Conservation (phyloP, 2,797 vertebrate genomes). For the Gobionotothen gibberifrons region DNA sequence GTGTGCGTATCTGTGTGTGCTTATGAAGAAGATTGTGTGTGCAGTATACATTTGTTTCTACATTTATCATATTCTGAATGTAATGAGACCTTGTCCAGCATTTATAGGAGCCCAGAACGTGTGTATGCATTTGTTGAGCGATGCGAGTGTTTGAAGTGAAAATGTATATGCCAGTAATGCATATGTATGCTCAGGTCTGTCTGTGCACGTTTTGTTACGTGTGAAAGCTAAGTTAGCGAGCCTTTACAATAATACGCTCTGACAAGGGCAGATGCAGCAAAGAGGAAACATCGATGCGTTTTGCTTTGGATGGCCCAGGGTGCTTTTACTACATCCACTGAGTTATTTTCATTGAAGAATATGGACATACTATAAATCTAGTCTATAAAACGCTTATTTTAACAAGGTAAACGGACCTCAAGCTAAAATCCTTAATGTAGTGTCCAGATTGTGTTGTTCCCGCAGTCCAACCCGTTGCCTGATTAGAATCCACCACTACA, state of each 20-base stretch:
- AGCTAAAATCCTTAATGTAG: background rate
- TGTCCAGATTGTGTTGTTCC: background rate
- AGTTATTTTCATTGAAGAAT: background rate
- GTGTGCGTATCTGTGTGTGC: background rate
- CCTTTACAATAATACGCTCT: constrained; percentile 2
- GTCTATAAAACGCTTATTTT: background rate
- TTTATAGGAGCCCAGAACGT: background rate
- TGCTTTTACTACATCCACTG: background rate
- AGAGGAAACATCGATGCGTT: background rate
- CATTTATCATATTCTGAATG: background rate
- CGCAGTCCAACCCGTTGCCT: too few species aligned
- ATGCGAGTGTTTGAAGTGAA: too few species aligned
- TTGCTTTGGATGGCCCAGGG: background rate
- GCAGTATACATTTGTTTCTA: background rate
- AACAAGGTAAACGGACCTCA: background rate
- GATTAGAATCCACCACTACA: too few species aligned
- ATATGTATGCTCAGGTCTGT: background rate
- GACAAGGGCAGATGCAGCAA: constrained; percentile 11
- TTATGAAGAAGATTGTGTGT: background rate
- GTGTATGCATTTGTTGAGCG: background rate
- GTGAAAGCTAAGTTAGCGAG: constrained; percentile 4
- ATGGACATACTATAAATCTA: background rate
- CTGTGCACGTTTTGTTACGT: background rate
- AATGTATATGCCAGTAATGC: background rate
- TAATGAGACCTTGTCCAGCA: background rate